Percentiles rank a stretch among this genome's conserved stretches.
Conservation (phyloP, 30 jellyfish, hydroid and myxozoan species). For the Morbakka virulenta region DNA sequence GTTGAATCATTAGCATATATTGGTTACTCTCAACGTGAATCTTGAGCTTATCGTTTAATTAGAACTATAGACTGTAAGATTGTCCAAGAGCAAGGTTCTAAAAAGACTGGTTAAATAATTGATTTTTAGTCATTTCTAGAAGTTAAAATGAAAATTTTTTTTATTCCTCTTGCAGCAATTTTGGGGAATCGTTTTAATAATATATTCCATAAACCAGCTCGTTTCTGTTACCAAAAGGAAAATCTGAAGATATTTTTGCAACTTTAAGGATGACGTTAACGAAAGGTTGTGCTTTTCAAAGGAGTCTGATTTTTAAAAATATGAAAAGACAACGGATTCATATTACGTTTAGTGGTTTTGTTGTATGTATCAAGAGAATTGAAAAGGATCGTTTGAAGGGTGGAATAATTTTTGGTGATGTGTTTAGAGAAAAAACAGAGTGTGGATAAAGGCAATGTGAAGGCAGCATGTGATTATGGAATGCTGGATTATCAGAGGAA, state of each 20-base stretch:
- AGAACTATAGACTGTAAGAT: slow-evolving; percentile 18
- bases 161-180: slow-evolving; percentile 12
- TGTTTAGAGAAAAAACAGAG: slow-evolving; percentile 16
- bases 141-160: neutral
- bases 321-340: slow-evolving; percentile 26
- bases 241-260: neutral
- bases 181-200: slow-evolving; percentile 23
- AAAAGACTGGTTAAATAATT: slow-evolving; percentile 19
- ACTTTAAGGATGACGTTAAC: neutral
- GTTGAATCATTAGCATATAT: slow-evolving; percentile 53
- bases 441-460: slow-evolving; percentile 25
- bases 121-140: slow-evolving; percentile 22
- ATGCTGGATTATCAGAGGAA: slow-evolving; percentile 21
- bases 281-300: neutral
- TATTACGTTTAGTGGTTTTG: slow-evolving; percentile 30
- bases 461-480: slow-evolving; percentile 30
- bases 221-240: neutral
- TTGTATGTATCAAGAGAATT: slow-evolving; percentile 30
- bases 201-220: slow-evolving; percentile 8
- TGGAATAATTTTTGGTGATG: slow-evolving; percentile 3
- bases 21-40: slow-evolving; percentile 48
- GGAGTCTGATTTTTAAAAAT: neutral
- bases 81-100: slow-evolving; percentile 36
- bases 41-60: slow-evolving; percentile 23
- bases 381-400: slow-evolving; percentile 37